Conservation (phyloP, 2,888 invertebrate species). For the Oxycera nigricornis region DNA sequence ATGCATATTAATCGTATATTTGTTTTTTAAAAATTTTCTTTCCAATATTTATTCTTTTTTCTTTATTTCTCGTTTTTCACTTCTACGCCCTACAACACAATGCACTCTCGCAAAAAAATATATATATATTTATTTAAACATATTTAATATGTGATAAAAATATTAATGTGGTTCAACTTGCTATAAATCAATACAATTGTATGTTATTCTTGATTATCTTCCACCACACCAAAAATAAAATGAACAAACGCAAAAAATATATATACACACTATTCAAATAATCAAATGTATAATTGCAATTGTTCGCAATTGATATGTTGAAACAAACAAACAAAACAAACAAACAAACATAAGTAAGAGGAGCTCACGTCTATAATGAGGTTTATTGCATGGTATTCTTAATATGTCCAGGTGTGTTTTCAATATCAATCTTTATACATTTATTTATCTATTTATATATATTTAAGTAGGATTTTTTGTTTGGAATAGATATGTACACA, state of each 20-base stretch:
- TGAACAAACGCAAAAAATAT: not conserved
- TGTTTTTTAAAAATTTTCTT: no score
- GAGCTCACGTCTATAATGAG: constrained; percentile 58
- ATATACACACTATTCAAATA: not conserved
- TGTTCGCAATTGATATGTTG: not conserved
- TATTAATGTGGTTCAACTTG: no score
- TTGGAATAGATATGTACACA: no score
- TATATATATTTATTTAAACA: no score
- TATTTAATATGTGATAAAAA: no score
- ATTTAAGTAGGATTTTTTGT: constrained; percentile 6
- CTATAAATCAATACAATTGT: no score
- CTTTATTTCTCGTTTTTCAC: no score
- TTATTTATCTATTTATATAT: not conserved
- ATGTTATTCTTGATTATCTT: not conserved
- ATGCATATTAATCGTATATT: no score
- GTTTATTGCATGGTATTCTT: constrained; percentile 61
- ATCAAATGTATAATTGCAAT: no score
- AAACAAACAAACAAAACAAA: constrained; percentile 28
- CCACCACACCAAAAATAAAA: not conserved
- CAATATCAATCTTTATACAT: constrained; percentile 46
- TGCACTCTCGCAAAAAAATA: no score
- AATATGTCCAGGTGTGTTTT: constrained; percentile 62
- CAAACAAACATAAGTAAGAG: constrained; percentile 49
- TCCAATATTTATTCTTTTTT: no score
- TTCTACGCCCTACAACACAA: no score